Evolutionary conservation across 1,140 invertebrate genomes (phyloP).

Genomic region (Magallana ariakensis): DNA sequence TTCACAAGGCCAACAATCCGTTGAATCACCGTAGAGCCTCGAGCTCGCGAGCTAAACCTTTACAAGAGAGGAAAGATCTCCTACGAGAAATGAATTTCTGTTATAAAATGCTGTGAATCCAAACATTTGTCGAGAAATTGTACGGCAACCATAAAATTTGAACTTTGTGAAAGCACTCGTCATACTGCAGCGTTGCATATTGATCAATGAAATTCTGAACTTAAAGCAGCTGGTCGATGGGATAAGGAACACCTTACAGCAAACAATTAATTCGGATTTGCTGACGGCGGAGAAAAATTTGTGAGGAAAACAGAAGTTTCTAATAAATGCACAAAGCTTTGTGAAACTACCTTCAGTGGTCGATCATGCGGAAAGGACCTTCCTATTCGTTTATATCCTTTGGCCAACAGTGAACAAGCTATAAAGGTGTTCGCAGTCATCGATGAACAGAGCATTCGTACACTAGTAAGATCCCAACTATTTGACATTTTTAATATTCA

Average conservation of each 20-base stretch:
- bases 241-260: too few species aligned
- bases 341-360: not conserved
- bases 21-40: not conserved
- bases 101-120: constrained; percentile 11
- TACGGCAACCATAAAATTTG: not conserved
- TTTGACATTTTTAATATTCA: not conserved
- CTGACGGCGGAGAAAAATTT: not conserved
- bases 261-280: not conserved
- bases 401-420: not conserved
- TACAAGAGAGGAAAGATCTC: not conserved
- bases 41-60: not conserved
- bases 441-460: constrained; percentile 46
- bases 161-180: not conserved
- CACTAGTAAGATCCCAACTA: constrained; percentile 37
- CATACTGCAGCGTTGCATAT: not conserved
- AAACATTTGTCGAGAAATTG: not conserved
- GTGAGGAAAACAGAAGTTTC: not conserved
- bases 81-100: not conserved
- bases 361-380: constrained; percentile 54
- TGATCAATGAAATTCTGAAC: not conserved
- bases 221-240: too few species aligned
- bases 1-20: not conserved
- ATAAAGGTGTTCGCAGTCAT: constrained; percentile 29
- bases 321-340: not conserved
- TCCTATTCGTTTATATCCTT: constrained; percentile 36